Evolutionary conservation across 2,888 invertebrate species (phyloP).

Genomic region (Clanis bilineata): DNA sequence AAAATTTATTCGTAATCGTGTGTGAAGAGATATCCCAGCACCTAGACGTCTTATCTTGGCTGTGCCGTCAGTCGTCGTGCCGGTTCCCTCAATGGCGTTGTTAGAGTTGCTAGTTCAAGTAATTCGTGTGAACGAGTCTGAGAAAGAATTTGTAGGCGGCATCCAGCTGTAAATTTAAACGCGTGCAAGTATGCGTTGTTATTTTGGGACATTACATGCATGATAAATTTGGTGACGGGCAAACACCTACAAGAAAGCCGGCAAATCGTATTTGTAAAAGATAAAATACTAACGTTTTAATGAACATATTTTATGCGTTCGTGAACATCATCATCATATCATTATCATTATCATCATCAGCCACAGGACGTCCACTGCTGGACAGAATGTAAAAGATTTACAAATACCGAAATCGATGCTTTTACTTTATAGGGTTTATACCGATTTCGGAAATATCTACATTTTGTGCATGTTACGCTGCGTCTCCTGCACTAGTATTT

Average conservation of each 20-base stretch:
- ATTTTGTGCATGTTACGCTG: neutral
- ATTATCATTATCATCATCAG: no score
- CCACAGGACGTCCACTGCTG: no score
- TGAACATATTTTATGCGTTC: no score
- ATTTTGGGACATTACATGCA: conserved; percentile 18
- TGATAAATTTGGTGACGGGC: conserved; percentile 12
- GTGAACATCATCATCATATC: no score
- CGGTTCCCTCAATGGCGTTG: conserved; percentile 40
- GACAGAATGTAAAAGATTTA: no score
- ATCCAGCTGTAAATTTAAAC: conserved; percentile 15
- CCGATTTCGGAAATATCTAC: neutral
- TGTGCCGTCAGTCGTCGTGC: conserved; percentile 25
- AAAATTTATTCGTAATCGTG: conserved; percentile 50
- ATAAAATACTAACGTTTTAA: neutral
- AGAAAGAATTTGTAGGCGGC: conserved; percentile 13
- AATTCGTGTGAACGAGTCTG: conserved; percentile 23
- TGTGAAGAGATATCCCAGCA: conserved; percentile 42
- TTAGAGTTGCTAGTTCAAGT: conserved; percentile 34
- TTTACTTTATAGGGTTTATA: neutral
- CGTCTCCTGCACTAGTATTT: no score
- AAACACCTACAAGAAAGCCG: conserved; percentile 2
- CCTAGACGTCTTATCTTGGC: conserved; percentile 47
- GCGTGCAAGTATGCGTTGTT: conserved; percentile 16
- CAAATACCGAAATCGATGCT: no score
- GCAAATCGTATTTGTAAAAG: neutral